Evolutionary conservation across 1,140 invertebrate species (phyloP).

Genomic region (Diorhabda carinulata): DNA sequence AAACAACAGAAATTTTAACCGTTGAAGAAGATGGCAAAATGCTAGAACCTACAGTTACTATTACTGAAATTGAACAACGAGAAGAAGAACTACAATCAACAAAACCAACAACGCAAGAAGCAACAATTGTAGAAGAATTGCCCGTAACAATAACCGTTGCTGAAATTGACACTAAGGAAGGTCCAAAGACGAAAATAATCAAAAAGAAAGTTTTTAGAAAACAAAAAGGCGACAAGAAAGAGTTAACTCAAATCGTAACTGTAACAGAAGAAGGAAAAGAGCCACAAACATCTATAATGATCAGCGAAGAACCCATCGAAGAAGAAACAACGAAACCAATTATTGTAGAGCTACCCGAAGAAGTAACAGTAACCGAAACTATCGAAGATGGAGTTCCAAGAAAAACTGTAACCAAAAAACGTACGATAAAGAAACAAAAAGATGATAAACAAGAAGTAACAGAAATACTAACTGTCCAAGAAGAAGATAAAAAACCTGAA

Average conservation of each 20-base stretch:
- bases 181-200: conserved; percentile 33
- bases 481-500: conserved; percentile 47
- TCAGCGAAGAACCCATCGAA: conserved; percentile 38
- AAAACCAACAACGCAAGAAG: conserved; percentile 27
- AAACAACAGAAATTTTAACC: conserved; percentile 44
- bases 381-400: conserved; percentile 37
- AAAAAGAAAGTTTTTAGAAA: conserved; percentile 37
- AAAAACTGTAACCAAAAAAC: conserved; percentile 42
- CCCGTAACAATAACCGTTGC: conserved; percentile 44
- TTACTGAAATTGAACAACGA: conserved; percentile 1
- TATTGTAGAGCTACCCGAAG: conserved; percentile 48
- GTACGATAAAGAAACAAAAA: conserved; percentile 44
- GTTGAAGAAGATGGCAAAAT: conserved; percentile 13
- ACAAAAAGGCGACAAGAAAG: conserved; percentile 38
- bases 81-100: conserved; percentile 35
- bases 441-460: conserved; percentile 40
- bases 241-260: conserved; percentile 43
- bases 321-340: conserved; percentile 39
- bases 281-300: conserved; percentile 40
- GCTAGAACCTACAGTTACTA: not conserved
- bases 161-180: conserved; percentile 29
- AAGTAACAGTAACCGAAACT: conserved; percentile 33
- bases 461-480: conserved; percentile 42
- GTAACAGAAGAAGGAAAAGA: conserved; percentile 39
- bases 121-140: conserved; percentile 37